A percentile compares a stretch with the other conserved stretches of the same genome.
Evolutionary conservation across 2,113 vertebrate genomes (phyloP).

Genomic region (Poecilia latipinna): DNA sequence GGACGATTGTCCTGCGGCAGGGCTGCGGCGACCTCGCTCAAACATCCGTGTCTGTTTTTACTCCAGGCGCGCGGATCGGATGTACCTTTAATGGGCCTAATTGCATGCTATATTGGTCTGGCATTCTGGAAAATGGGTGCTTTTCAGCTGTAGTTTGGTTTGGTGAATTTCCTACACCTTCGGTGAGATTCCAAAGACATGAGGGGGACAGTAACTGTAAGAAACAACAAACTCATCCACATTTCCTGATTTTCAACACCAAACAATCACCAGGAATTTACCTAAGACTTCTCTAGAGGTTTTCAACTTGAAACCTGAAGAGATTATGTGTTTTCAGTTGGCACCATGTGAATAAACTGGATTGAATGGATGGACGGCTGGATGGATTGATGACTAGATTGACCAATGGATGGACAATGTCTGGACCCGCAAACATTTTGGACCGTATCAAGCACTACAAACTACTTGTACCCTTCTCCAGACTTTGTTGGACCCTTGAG

Average conservation of each 20-base stretch:
- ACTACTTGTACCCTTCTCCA: background rate
- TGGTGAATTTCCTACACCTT: background rate
- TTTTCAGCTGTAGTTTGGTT: background rate
- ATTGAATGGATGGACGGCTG: no score
- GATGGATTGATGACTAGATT: background rate
- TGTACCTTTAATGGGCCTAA: conserved; percentile 72
- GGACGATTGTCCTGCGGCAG: conserved; percentile 77
- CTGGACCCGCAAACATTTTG: no score
- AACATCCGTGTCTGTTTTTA: conserved; percentile 78
- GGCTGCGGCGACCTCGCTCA: conserved; percentile 63
- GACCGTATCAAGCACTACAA: background rate
- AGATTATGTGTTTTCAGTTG: no score
- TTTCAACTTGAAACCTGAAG: no score
- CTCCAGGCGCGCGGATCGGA: conserved; percentile 54
- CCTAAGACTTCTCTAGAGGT: no score
- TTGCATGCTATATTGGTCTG: conserved; percentile 53
- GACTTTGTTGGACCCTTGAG: background rate
- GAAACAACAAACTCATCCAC: no score
- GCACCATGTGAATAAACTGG: no score
- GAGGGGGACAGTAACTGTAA: background rate
- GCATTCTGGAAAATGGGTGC: conserved; percentile 47
- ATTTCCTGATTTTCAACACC: no score
- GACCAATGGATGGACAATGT: background rate
- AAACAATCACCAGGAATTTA: no score
- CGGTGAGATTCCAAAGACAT: conserved; percentile 5